These are phyloP conservation scores for Cyanoderma ruficeps DNA, from an alignment of 2,113 vertebrate species.

Conservation along the genomic window DNA sequence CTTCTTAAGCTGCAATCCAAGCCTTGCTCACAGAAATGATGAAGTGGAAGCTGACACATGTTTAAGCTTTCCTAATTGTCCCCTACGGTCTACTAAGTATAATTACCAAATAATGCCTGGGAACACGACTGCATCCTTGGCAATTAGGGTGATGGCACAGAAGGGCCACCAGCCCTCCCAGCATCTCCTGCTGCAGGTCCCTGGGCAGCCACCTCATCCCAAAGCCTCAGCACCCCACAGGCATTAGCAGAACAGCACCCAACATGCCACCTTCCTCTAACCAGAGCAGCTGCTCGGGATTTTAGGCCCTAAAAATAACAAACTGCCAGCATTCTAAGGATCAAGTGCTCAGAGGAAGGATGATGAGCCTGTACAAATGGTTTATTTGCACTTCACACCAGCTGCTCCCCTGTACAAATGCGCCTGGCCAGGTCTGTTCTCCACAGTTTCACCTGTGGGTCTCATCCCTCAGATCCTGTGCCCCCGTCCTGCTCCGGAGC, in stretches of 20 bases:
- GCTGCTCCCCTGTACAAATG: neutral
- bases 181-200: neutral
- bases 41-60: neutral
- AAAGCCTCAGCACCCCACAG: neutral
- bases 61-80: neutral
- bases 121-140: neutral
- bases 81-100: neutral
- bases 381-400: neutral
- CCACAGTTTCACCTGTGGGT: neutral
- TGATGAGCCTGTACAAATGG: neutral
- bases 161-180: neutral
- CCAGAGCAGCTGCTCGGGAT: neutral
- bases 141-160: neutral
- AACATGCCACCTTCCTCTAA: neutral
- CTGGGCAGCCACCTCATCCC: neutral
- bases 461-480: neutral
- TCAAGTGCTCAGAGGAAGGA: neutral
- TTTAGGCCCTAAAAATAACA: neutral
- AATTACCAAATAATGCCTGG: neutral
- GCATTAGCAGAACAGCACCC: neutral
- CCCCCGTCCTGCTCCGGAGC: neutral
- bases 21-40: neutral
- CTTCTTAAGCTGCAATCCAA: neutral
- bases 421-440: neutral
- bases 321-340: neutral